Evolutionary conservation across 2,797 vertebrate genomes (phyloP), one percentile per base, ranked within the genome.

Genomic region (Crenuchus spilurus): DNA sequence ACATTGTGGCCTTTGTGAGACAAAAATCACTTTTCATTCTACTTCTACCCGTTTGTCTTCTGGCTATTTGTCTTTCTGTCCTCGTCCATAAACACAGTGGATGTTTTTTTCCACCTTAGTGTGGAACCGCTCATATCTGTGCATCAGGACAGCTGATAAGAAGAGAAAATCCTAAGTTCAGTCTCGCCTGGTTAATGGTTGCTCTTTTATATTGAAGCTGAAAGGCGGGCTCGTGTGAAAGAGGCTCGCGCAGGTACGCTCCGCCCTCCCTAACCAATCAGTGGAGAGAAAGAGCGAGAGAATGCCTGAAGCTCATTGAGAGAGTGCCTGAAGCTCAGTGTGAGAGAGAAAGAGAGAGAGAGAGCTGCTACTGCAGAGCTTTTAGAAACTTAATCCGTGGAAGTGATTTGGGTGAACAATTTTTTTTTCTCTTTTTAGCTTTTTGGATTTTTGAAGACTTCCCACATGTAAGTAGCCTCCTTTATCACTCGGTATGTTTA

Each of bases 381-480:
- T 42, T 26, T 9, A 31, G 11, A 9, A 33, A 28, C 14, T 37
- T 48, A 8, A 22, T 28, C 16, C 24, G 3, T 52, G 13, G 37
- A 42, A 63, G 13, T 62, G 6, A 37, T 24, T 11, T 14, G 2
- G 10, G 9, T 16, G 10, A 46, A 46, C 4, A 35, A 3, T 48
- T 31, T 46, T 18, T 16, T 18, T 1, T 48, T 6, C n/a, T 8
- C 6, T 49, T 37, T 18, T 11, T 22, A n/a, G n/a, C 24, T 1
- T 72, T 8, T 2, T 57, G 30, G 11, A n/a, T 35, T 35, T 41
- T 6, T 8, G n/a, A 4, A 13, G 58, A 14, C 8, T 16, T 3
- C 20, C 6, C 52, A 52, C 44, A 66, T 66, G 78, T 77, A 66
- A 80, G 78, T 77, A 35, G 4, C 11, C 20, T 6, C 57, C 20